Evolutionary conservation across 1,140 invertebrate species (phyloP).

Genomic region (Caenorhabditis brenneri): DNA sequence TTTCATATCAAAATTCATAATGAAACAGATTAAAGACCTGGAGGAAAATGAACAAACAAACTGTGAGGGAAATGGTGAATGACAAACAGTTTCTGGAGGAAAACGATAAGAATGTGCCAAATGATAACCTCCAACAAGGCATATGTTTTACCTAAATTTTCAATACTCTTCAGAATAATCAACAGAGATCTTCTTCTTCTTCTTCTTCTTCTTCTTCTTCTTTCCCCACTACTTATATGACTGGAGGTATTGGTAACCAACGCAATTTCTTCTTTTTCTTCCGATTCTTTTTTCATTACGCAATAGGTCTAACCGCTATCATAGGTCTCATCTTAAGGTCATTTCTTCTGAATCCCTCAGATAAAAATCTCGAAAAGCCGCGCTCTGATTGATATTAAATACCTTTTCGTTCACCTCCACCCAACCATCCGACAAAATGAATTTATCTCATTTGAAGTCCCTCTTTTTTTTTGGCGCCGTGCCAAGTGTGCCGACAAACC

Average conservation of each 20-base stretch:
- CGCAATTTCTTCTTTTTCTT: not conserved
- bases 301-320: slow-evolving; percentile 38
- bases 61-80: not conserved
- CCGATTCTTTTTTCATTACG: not conserved
- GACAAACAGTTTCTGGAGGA: slow-evolving; percentile 3
- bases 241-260: not conserved
- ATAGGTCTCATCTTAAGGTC: slow-evolving; percentile 35
- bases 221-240: no score
- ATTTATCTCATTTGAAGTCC: slow-evolving; percentile 31
- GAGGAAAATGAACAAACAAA: not conserved
- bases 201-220: not conserved
- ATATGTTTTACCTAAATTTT: slow-evolving; percentile 4
- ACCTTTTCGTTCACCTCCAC: not conserved
- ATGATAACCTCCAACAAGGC: not conserved
- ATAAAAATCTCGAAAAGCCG: slow-evolving; percentile 43
- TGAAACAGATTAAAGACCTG: not conserved
- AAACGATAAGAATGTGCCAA: not conserved
- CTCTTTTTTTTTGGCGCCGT: slow-evolving; percentile 31
- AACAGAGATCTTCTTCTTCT: not conserved
- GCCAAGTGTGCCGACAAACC: slow-evolving; percentile 39
- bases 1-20: not conserved
- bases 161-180: no score
- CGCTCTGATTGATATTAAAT: slow-evolving; percentile 2
- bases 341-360: not conserved
- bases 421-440: not conserved